A percentile compares a stretch with the other conserved stretches of the same genome.
phyloP scores from a whole-genome alignment of 2,797 vertebrate species.

The Sebastes itinus region DNA sequence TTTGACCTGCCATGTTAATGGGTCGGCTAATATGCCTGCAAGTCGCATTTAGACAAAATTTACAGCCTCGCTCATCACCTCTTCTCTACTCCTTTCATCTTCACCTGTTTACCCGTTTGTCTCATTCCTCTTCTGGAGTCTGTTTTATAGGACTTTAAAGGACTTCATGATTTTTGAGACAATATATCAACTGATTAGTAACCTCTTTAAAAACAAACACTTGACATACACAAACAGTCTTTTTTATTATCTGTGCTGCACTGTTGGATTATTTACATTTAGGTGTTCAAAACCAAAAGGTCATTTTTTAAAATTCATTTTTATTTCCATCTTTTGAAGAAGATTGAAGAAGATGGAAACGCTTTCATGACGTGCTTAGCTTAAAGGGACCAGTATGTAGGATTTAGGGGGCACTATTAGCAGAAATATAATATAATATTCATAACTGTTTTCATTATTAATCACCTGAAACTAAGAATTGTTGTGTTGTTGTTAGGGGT shows the following conservation, averaged over 20 bases:
- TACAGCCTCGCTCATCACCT: background rate
- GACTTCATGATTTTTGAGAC: background rate
- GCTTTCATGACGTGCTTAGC: accelerated
- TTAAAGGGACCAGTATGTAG: no score
- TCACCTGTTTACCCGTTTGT: background rate
- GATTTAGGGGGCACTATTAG: no score
- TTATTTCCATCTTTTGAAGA: no score
- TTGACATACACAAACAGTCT: background rate
- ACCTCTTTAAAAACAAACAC: background rate
- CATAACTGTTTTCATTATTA: background rate
- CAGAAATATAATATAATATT: background rate
- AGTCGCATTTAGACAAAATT: conserved; percentile 15
- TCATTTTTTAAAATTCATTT: no score
- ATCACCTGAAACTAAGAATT: background rate
- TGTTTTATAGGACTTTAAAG: background rate
- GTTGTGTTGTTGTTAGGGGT: background rate
- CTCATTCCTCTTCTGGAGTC: background rate
- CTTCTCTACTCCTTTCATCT: background rate
- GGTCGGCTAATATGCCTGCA: background rate
- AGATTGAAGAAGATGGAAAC: no score
- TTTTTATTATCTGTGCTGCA: background rate
- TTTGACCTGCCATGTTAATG: conserved; percentile 42
- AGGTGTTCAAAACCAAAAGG: no score
- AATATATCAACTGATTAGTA: background rate
- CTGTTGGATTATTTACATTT: background rate